Evolutionary conservation across 2,113 vertebrate genomes (phyloP).

Genomic region (Pomatostomus ruficeps): DNA sequence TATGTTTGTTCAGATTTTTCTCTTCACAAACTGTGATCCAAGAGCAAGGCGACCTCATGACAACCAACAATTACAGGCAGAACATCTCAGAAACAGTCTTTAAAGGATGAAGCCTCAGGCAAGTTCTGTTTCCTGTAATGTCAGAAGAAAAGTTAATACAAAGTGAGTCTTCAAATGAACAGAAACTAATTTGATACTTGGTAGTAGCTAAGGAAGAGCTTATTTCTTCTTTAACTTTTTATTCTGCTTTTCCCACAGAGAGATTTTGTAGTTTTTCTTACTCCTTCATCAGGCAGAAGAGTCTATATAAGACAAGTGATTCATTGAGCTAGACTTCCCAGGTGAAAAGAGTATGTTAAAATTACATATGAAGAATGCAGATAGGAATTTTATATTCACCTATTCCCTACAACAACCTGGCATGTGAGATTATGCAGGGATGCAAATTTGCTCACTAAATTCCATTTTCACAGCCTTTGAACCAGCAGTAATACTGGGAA

Average conservation of each 20-base stretch:
- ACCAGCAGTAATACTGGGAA: background rate
- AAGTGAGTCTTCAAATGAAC: constrained; percentile 71
- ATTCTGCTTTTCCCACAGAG: constrained; percentile 14
- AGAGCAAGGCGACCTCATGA: constrained; percentile 62
- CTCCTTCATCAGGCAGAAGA: background rate
- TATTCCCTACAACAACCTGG: background rate
- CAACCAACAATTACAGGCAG: constrained; percentile 68
- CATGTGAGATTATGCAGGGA: background rate
- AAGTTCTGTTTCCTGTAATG: constrained; percentile 69
- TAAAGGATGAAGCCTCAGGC: constrained; percentile 67
- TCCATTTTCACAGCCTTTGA: constrained; percentile 16
- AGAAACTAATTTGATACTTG: constrained; percentile 73
- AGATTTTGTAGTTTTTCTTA: constrained; percentile 1
- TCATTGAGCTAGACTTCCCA: background rate
- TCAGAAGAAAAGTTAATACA: constrained; percentile 69
- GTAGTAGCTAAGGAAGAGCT: constrained; percentile 50
- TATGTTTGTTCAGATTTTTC: constrained; percentile 56
- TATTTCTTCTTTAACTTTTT: constrained; percentile 42
- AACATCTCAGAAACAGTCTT: constrained; percentile 60
- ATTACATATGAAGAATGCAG: background rate
- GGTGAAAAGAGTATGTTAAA: constrained; percentile 21
- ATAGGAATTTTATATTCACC: constrained; percentile 11
- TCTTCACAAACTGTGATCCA: constrained; percentile 52
- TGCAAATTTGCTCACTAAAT: constrained; percentile 13
- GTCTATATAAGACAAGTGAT: constrained; percentile 19